Evolutionary conservation across 1,140 invertebrate genomes (phyloP), one percentile per base, ranked within the genome.

Genomic region (Nephila pilipes): DNA sequence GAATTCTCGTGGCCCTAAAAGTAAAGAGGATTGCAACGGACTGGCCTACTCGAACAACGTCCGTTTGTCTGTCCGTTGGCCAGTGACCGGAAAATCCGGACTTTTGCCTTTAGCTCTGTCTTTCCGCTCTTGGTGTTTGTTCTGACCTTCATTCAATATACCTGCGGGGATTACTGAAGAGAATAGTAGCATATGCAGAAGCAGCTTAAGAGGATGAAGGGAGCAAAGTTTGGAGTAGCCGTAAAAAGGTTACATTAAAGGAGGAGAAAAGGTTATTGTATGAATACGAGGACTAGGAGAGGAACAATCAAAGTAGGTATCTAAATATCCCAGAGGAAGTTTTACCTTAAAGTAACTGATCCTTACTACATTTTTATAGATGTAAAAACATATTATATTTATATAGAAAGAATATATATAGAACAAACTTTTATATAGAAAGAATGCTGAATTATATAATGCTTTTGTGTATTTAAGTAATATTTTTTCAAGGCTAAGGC

Each of bases 1-100:
- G 85, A 88, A 88, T 88, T 88, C 85, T 69, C 29, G 79, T 25
- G 54, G 25, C 38, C 83, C 85, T 88, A 46, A 65, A 69, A 88
- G 85, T 88, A 88, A 88, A 88, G 85, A 88, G 85, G 85, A 88
- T 88, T 88, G 58, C 18, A 14, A 8, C 25, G 36, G 58, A 46
- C 36, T 54, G 58, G 4, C 22, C 63, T 88, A 25, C 58, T 69
- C 29, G 85, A 58, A 58, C 25, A 58, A 25, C 36, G 60, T 69
- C 85, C 58, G 32, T 63, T 57, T 60, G 83, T 85, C 57, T 54
- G 83, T 57, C 83, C 83, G 29, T 29, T 25, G 29, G 85, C 85
- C 63, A 69, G 29, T 88, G 85, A 88, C 85, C 85, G 85, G 85
- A 88, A 88, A 69, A 88, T 88, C 85, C 85, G 54, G 83, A 58